Evolutionary conservation across 2,113 vertebrate species (phyloP), one percentile per base, ranked within the genome.

Genomic region (Ammospiza caudacuta): DNA sequence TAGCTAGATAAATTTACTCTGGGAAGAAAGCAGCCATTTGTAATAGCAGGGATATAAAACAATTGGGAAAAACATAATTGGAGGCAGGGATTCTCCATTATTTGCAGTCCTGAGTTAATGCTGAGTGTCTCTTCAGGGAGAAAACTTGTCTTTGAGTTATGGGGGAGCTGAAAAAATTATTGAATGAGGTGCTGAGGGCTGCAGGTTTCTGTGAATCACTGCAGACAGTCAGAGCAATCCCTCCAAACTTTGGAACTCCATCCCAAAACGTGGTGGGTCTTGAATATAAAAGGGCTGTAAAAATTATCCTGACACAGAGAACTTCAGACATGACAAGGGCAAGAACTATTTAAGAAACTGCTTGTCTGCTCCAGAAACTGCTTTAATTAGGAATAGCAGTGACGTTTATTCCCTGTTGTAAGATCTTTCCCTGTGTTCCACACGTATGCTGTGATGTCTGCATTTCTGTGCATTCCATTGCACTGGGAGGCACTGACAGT

Each of bases 1-100:
- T 27, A 79, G 41, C 37, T 58, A 51, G 37, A 95, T 78, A 87
- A 84, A 96, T 92, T 84, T 87, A 61, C 59, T 44, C 37, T 83
- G 55, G 62, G 83, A 95, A 73, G 55, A 58, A 90, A 90, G 29
- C 9, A 44, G 25, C 29, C 6, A 77, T 87, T 76, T 95, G 61
- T 87, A 85, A 74, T 47, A 63, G 46, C 33, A 58, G 46, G 13
- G 66, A 37, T 39, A 76, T 70, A 85, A 57, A 57, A n/a, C 55
- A 57, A n/a, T n/a, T 57, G 55, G 55, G 67, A 77, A 78, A 91
- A 83, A 5, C 39, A 11, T 37, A 58, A 67, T 75, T 70, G 61
- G 58, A 73, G 47, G 67, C 33, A 49, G 15, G 11, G 20, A 13
- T 85, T 80, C 41, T 82, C 33, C 9, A 19, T 79, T 89, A 75